Conservation (phyloP, 1,140 invertebrate species). For the Pararge aegeria region DNA sequence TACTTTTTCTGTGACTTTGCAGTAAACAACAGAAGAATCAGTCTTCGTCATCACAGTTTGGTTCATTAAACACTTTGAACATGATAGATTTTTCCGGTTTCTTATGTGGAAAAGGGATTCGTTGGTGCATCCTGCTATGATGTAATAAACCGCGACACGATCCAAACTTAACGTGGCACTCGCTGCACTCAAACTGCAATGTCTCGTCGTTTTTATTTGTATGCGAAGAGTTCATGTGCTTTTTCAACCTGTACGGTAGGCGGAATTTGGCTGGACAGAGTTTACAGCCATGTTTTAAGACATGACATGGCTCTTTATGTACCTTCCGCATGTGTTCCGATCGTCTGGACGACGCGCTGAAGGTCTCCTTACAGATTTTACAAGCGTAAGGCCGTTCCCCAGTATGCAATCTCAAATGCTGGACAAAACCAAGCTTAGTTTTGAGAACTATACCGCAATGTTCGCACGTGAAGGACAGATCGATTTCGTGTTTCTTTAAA, state of each 20-base stretch:
- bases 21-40: too few relatives aligned
- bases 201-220: slow-evolving; percentile 16
- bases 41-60: background rate
- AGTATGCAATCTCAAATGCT: slow-evolving; percentile 57
- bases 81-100: slow-evolving; percentile 12
- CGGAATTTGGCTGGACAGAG: slow-evolving; percentile 54
- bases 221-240: slow-evolving; percentile 48
- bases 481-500: slow-evolving; percentile 48
- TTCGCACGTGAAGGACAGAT: slow-evolving; percentile 43
- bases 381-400: slow-evolving; percentile 62
- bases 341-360: slow-evolving; percentile 55
- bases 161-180: slow-evolving; percentile 51
- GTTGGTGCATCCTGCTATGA: slow-evolving; percentile 52
- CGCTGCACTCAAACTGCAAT: slow-evolving; percentile 40
- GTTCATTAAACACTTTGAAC: slow-evolving; percentile 20
- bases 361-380: slow-evolving; percentile 52
- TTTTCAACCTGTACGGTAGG: slow-evolving; percentile 48
- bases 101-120: background rate
- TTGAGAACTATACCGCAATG: slow-evolving; percentile 50
- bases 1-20: too few relatives aligned
- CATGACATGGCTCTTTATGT: slow-evolving; percentile 38
- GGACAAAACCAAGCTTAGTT: slow-evolving; percentile 49
- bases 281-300: slow-evolving; percentile 49
- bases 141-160: slow-evolving; percentile 47
- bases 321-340: slow-evolving; percentile 58